Evolutionary conservation across 2,888 invertebrate genomes (phyloP), one percentile per base, ranked within the genome.

Genomic region (Argynnis bischoffii): DNA sequence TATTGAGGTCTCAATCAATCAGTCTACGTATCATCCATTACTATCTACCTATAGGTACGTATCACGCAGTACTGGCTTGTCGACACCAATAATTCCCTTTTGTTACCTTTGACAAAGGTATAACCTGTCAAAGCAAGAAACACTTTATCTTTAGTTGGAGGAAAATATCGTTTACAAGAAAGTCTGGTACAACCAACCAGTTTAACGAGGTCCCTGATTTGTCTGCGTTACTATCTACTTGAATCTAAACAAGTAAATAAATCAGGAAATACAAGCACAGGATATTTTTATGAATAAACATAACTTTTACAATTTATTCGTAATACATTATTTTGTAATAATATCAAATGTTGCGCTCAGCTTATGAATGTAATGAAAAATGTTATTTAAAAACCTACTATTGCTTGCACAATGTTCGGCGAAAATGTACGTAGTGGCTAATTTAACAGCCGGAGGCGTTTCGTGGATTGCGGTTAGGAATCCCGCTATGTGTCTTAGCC

Each of bases 141-240:
- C 80, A 82, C 76, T 79, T 85, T 82, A 83, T 80, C 79, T 79
- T 74, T 56, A 55, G 71, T 73, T 77, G 75, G 77, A 82, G 75
- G 80, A 83, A 85, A 87, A 88, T 88, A 88, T 88, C 84, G 81
- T 79, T 85, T 86, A 83, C 86, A 82, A 82, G 84, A 81, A 81
- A 82, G 79, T 80, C 76, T 71, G 75, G 79, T 80, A 79, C 61
- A 41, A 41, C 35, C 80, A 31, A 80, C 88, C 81, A 85, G 15
- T 61, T 1, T 71, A 71, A 54, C 63, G 16, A 75, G 84, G 83
- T 64, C 83, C 70, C 71, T 73, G 78, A 77, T 77, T 76, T 55
- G 66, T 64, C 57, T 74, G 69, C 73, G 72, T 67, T 66, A 70
- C 26, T 21, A 46, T 13, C 6, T 15, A 56, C 64, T 66, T 55